Base-by-base conservation (phyloP, 2,797 vertebrate genomes). In the Muscicapa comitata region DNA sequence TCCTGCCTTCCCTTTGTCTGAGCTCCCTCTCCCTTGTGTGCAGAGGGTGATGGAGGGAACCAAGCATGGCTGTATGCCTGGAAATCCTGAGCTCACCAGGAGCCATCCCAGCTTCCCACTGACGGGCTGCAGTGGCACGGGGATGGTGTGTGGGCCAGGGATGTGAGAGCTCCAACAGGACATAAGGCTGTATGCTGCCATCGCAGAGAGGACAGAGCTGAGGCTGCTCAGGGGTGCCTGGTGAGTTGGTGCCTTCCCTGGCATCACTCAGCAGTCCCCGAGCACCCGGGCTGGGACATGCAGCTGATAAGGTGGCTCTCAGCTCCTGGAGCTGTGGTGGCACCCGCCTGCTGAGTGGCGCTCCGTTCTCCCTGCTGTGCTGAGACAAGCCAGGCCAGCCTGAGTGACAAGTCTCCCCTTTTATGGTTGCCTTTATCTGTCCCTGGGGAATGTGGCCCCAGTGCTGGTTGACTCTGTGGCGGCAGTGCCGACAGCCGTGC, bases 341-440 rank as follows among this genome's bases (percentile, higher is more conserved):
- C 70, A 85, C 55, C 72, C 6, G 4, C 45, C 57, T 1, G 3
- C 57, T 38, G 83, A 94, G 88, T 67, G 90, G 47, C 51, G 62
- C 33, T 4, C 21, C 0, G 1, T 40, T 80, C 71, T 61, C 75
- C 66, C 43, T 0, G 10, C 68, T 0, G 2, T 9, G 59, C 80
- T 95, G 95, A 97, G 63, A 94, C 92, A 94, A 94, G 35, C 86
- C 96, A 97, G 97, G 83, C 86, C 73, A 47, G 62, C 58, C 57
- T 37, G 4, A 65, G 66, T 95, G 96, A 95, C 93, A 96, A 77
- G 57, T 66, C 57, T 80, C 76, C 92, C 97, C 95, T 97, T 97
- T 97, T 97, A 97, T 38, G 94, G 96, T 67, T 91, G 94, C 87
- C 85, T 82, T 95, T 95, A 93, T 97, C 95, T 89, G 51, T 81